Evolutionary conservation across 2,888 invertebrate species (phyloP).

Genomic region (Leucania comma): DNA sequence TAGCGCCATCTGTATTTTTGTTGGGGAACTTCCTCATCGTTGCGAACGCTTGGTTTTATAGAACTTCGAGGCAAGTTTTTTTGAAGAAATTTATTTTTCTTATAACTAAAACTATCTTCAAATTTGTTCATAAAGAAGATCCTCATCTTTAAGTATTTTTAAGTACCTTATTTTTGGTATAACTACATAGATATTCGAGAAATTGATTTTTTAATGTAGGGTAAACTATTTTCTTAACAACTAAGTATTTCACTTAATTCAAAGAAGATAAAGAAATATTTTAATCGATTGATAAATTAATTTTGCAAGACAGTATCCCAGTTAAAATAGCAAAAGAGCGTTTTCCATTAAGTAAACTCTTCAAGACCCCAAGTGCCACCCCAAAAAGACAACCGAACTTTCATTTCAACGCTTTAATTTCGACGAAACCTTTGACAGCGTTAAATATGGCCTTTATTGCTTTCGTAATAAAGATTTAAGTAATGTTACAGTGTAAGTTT

Average conservation of each 20-base stretch:
- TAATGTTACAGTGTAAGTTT: slow-evolving; percentile 72
- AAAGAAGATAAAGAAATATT: slow-evolving; percentile 29
- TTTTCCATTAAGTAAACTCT: slow-evolving; percentile 77
- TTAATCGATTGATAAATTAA: slow-evolving; percentile 49
- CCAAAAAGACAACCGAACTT: slow-evolving; percentile 80
- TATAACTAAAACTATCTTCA: too few species aligned
- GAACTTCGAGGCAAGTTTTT: too few species aligned
- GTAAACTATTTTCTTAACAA: neutral
- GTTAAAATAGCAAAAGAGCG: slow-evolving; percentile 62
- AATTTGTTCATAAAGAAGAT: neutral
- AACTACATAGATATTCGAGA: too few species aligned
- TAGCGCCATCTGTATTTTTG: slow-evolving; percentile 44
- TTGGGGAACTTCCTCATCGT: slow-evolving; percentile 5
- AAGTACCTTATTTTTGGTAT: neutral
- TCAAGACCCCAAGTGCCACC: slow-evolving; percentile 75
- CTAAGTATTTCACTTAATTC: neutral
- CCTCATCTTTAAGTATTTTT: neutral
- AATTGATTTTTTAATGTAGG: too few species aligned
- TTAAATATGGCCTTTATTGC: slow-evolving; percentile 87
- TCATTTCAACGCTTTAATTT: slow-evolving; percentile 86
- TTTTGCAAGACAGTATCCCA: slow-evolving; percentile 50
- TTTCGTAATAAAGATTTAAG: slow-evolving; percentile 85
- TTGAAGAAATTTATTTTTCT: too few species aligned
- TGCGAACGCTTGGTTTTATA: neutral
- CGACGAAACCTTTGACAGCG: slow-evolving; percentile 80